A percentile compares a stretch with the other conserved stretches of the same genome.
Conservation (phyloP, 2,797 vertebrate genomes). For the Diceros bicornis region DNA sequence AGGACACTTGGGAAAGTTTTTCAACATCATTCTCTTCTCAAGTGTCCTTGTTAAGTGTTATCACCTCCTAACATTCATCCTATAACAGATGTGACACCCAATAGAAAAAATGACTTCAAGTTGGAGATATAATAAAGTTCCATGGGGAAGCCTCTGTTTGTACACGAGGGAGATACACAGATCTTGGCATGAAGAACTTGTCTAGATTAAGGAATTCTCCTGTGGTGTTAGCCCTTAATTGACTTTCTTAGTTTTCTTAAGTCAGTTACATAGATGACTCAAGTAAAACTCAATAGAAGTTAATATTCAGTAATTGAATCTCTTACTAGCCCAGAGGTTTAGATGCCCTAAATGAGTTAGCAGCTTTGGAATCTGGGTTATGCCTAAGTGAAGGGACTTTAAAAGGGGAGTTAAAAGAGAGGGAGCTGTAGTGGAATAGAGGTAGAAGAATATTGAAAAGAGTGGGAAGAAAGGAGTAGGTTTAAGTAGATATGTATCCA, state of each 20-base stretch:
- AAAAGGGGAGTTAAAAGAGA: background rate
- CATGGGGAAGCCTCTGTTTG: background rate
- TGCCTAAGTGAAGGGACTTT: background rate
- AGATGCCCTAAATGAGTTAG: background rate
- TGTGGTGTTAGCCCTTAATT: background rate
- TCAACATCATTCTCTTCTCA: background rate
- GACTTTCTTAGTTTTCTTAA: conserved; percentile 24
- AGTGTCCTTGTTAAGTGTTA: background rate
- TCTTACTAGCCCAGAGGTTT: background rate
- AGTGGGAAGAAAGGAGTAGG: background rate
- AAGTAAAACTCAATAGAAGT: background rate
- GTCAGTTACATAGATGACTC: background rate
- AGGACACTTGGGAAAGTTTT: background rate
- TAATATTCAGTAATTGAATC: conserved; percentile 1
- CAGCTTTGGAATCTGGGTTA: conserved; percentile 10
- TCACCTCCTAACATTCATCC: background rate
- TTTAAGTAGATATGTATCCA: background rate
- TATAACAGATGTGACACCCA: background rate
- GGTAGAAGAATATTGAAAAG: background rate
- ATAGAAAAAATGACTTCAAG: background rate
- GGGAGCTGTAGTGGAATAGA: background rate
- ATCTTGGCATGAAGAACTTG: background rate
- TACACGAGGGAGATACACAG: background rate
- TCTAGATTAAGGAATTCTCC: background rate
- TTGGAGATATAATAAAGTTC: background rate